A percentile compares a stretch with the other conserved stretches of the same genome.
Evolutionary conservation across 2,888 invertebrate species (phyloP).

Genomic region (Cantharis rustica): DNA sequence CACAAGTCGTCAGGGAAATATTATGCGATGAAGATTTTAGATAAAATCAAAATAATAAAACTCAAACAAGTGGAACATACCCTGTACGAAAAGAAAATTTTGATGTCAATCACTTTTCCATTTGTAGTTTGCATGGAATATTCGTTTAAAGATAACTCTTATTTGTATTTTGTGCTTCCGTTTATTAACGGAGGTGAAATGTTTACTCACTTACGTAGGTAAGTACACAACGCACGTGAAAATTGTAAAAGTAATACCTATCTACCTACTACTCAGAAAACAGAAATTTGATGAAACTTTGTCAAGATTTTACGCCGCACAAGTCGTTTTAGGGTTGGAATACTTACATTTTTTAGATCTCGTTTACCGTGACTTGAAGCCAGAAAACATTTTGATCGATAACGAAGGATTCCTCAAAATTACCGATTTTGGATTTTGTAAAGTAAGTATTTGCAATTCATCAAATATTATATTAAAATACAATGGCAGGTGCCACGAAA

Average conservation of each 20-base stretch:
- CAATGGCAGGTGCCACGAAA: neutral
- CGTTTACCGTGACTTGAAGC: slow-evolving; percentile 90
- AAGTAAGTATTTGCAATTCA: slow-evolving; percentile 54
- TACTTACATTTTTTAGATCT: slow-evolving; percentile 88
- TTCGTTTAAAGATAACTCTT: slow-evolving; percentile 84
- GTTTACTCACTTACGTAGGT: slow-evolving; percentile 73
- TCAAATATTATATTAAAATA: neutral
- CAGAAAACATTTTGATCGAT: slow-evolving; percentile 88
- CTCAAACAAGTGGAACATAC: slow-evolving; percentile 89
- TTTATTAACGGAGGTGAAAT: slow-evolving; percentile 87
- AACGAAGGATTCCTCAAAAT: slow-evolving; percentile 80
- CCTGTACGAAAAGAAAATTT: slow-evolving; percentile 85
- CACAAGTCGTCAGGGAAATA: slow-evolving; percentile 64
- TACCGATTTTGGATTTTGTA: slow-evolving; percentile 95
- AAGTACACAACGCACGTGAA: slow-evolving; percentile 9
- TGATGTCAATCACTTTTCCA: slow-evolving; percentile 85
- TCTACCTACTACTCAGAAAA: slow-evolving; percentile 37
- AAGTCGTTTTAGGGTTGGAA: slow-evolving; percentile 87
- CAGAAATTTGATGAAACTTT: slow-evolving; percentile 73
- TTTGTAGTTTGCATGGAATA: slow-evolving; percentile 85
- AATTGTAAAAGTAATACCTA: neutral
- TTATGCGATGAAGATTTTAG: slow-evolving; percentile 87
- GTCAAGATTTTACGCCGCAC: slow-evolving; percentile 87
- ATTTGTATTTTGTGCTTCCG: slow-evolving; percentile 83
- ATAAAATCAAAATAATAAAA: slow-evolving; percentile 84